Conservation (phyloP, 1,140 invertebrate genomes). For the Phocides pigmalion region DNA sequence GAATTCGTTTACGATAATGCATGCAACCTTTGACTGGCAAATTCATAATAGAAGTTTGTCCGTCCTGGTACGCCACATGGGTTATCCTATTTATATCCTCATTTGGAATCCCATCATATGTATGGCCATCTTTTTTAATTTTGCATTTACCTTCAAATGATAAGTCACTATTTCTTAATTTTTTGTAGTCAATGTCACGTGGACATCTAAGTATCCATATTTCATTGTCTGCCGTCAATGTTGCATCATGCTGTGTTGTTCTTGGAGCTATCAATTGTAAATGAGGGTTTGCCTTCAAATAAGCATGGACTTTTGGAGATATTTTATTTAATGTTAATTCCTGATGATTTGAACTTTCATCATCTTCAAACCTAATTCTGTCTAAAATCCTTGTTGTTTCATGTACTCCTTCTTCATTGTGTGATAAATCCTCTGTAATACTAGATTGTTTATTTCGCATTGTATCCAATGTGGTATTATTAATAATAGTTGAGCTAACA, state of each 20-base stretch:
- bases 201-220: conserved; percentile 65
- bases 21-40: conserved; percentile 45
- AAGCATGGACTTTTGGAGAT: conserved; percentile 42
- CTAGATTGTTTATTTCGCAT: not conserved
- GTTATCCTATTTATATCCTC: conserved; percentile 38
- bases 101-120: conserved; percentile 49
- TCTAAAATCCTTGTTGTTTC: conserved; percentile 48
- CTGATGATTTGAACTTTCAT: conserved; percentile 34
- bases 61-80: conserved; percentile 37
- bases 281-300: conserved; percentile 44
- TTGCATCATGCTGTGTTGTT: conserved; percentile 7
- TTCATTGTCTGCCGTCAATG: conserved; percentile 58
- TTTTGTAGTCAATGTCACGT: conserved; percentile 46
- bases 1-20: conserved; percentile 58
- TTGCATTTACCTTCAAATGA: conserved; percentile 57
- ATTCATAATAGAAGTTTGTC: conserved; percentile 51
- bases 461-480: conserved; percentile 5
- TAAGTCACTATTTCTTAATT: conserved; percentile 47
- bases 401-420: conserved; percentile 17
- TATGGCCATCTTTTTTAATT: conserved; percentile 60
- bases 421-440: not conserved
- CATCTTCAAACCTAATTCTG: conserved; percentile 59
- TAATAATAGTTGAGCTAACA: conserved; percentile 25
- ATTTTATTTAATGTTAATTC: conserved; percentile 9
- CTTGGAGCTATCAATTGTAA: conserved; percentile 35